Base-by-base conservation (phyloP, 2,113 vertebrate species). In the Petaurus breviceps region DNA sequence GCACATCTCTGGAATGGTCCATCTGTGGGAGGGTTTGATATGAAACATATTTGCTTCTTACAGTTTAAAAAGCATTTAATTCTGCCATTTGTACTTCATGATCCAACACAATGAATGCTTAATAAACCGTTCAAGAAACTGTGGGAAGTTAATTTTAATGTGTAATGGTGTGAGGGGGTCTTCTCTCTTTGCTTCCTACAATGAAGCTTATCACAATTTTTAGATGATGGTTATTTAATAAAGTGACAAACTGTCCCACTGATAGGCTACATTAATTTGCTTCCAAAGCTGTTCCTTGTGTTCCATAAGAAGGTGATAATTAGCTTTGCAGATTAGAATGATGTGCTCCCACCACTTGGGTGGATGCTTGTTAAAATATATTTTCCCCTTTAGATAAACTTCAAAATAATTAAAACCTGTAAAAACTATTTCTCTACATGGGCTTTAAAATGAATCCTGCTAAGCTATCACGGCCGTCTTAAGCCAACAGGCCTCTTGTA, bases 261-360 rank as follows among this genome's bases (percentile, higher is more conserved):
- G 98, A 98, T 99, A 99, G 99, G 99, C 99, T 99, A 99, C 99
- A 99, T 99, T 99, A 99, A 99, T 99, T 99, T 98, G 97, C 97
- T 98, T 99, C 98, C 99, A 99, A 99, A 99, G 98, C 99, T 99
- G 98, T 99, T 99, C 99, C 99, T 99, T 98, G 96, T 98, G 97
- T 97, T 98, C 95, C 95, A 96, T 98, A 99, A 99, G 99, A 99
- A 99, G 99, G 99, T 99, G 99, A 99, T 99, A 99, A 99, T 99
- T 99, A 99, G 99, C 98, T 99, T 99, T 98, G 99, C 99, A 99
- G 99, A 99, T 99, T 99, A 99, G 99, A 99, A 99, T 99, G 98
- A 99, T 99, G 98, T 99, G 99, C 99, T 99, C 99, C 99, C 99
- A 98, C 98, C 99, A 97, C 98, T 99, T 99, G 99, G 98, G 97